A percentile compares a stretch with the other conserved stretches of the same genome.
Conservation (phyloP, 2,888 invertebrate species). For the Furcula furcula region DNA sequence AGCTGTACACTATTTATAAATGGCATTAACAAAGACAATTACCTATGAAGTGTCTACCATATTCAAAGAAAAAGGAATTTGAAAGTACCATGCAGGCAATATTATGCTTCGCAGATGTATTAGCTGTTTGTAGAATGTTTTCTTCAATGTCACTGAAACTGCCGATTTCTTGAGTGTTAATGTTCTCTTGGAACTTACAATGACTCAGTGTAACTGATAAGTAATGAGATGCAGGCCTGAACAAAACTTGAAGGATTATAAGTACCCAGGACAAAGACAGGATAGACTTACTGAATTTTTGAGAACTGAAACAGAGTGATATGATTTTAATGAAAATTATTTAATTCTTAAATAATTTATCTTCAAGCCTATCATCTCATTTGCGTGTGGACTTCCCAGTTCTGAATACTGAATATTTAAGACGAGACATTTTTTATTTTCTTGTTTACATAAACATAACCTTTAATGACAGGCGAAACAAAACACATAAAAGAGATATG, state of each 20-base stretch:
- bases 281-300: constrained; percentile 19
- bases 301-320: constrained; percentile 20
- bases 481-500: constrained; percentile 8
- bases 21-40: constrained; percentile 8
- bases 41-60: no score
- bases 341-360: constrained; percentile 24
- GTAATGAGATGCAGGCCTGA: constrained; percentile 17
- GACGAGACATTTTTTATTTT: constrained; percentile 14
- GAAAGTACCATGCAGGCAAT: no score
- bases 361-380: constrained; percentile 19
- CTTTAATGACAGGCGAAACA: neutral
- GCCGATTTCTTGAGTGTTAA: neutral
- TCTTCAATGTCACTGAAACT: constrained; percentile 12
- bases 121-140: constrained; percentile 12
- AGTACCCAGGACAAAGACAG: constrained; percentile 11
- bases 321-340: constrained; percentile 19
- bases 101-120: no score
- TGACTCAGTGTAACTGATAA: constrained; percentile 17
- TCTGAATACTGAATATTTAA: constrained; percentile 15
- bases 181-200: constrained; percentile 13
- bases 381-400: constrained; percentile 20
- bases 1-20: constrained; percentile 11
- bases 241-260: constrained; percentile 19
- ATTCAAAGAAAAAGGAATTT: constrained; percentile 17
- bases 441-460: constrained; percentile 6